phyloP scores from a whole-genome alignment of 2,888 invertebrate genomes.

The Norana najaformis region DNA sequence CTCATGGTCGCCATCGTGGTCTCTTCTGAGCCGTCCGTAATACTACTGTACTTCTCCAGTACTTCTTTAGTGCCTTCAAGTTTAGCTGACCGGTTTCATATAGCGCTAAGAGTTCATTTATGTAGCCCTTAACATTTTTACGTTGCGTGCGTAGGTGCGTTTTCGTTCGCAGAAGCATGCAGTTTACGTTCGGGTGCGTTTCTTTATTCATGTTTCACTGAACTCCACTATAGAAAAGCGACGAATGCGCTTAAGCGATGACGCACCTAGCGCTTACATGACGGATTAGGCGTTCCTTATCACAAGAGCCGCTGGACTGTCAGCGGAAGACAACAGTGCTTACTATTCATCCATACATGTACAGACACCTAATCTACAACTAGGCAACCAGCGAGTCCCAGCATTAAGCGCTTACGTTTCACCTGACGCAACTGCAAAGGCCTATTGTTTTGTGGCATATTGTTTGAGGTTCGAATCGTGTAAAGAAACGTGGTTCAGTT shows the following conservation, averaged over 20 bases:
- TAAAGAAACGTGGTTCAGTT: too few species aligned
- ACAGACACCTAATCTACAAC: not conserved
- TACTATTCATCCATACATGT: not conserved
- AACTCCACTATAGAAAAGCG: too few species aligned
- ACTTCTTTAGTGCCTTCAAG: not conserved
- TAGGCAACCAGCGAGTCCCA: not conserved
- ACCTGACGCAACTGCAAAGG: too few species aligned
- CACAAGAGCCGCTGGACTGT: not conserved
- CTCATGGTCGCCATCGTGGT: not conserved
- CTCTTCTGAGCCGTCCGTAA: not conserved
- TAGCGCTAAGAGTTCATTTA: not conserved
- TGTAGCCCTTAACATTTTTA: not conserved
- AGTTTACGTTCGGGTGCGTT: not conserved
- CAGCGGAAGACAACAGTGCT: conserved; percentile 6
- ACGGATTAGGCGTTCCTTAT: not conserved
- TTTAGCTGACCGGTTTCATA: not conserved
- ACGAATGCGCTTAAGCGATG: conserved; percentile 2
- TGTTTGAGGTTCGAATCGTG: too few species aligned
- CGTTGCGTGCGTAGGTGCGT: too few species aligned
- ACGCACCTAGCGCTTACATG: not conserved
- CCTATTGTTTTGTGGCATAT: not conserved
- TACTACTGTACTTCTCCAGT: not conserved
- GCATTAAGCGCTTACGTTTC: too few species aligned
- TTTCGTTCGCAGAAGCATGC: too few species aligned
- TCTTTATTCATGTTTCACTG: conserved; percentile 1